These are phyloP conservation scores for Euschistus heros DNA, from an alignment of 1,140 invertebrate genomes.

Conservation along the genomic window DNA sequence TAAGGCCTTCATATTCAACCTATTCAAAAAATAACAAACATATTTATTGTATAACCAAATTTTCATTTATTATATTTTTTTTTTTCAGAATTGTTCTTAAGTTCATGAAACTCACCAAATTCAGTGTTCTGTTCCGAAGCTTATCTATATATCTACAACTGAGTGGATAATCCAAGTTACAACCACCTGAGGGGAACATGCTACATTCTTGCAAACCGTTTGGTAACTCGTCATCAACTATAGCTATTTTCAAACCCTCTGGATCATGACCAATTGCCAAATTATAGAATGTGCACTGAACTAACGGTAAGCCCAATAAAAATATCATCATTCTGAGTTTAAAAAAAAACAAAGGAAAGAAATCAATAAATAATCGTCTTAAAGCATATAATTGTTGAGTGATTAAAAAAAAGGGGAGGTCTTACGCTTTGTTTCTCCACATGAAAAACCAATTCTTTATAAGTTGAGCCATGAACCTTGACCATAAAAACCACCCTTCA, in stretches of 20 bases:
- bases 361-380: conserved; percentile 3
- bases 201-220: conserved; percentile 30
- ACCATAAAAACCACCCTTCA: conserved; percentile 25
- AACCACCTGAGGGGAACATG: conserved; percentile 39
- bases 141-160: conserved; percentile 66
- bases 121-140: conserved; percentile 47
- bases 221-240: conserved; percentile 69
- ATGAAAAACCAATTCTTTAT: conserved; percentile 34
- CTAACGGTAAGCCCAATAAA: conserved; percentile 77
- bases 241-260: conserved; percentile 62
- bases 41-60: background rate
- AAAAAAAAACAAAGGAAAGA: background rate
- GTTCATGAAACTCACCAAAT: conserved; percentile 41
- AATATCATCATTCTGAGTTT: conserved; percentile 66
- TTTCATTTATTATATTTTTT: background rate
- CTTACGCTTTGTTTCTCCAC: conserved; percentile 46
- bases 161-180: conserved; percentile 46
- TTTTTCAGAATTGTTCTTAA: background rate
- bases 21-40: background rate
- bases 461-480: conserved; percentile 31
- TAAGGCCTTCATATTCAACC: conserved; percentile 21
- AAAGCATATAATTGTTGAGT: background rate
- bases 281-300: conserved; percentile 89
- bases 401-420: background rate
- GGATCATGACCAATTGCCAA: conserved; percentile 86